Evolutionary conservation across 2,888 invertebrate genomes (phyloP).

Genomic region (Xestia ashworthii): DNA sequence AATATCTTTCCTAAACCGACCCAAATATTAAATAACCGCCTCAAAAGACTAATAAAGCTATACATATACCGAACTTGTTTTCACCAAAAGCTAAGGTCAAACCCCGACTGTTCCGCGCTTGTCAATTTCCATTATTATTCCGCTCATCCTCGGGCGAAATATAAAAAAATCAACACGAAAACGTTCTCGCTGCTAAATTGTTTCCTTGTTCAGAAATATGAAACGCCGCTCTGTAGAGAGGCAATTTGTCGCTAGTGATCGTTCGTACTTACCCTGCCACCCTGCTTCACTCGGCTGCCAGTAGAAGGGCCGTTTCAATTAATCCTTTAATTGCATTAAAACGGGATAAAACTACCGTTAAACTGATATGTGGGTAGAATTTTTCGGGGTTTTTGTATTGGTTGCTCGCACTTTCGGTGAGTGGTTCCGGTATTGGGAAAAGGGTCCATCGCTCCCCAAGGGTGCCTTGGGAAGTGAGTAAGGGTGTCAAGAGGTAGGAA

Average conservation of each 20-base stretch:
- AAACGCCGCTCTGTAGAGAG: slow-evolving; percentile 68
- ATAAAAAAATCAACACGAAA: slow-evolving; percentile 64
- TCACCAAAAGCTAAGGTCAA: slow-evolving; percentile 34
- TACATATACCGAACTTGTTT: slow-evolving; percentile 18
- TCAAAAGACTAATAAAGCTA: slow-evolving; percentile 15
- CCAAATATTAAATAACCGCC: not conserved
- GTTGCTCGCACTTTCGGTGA: slow-evolving; percentile 38
- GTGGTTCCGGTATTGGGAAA: slow-evolving; percentile 29
- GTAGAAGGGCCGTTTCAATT: slow-evolving; percentile 63
- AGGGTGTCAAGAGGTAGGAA: slow-evolving; percentile 42
- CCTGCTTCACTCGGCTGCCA: slow-evolving; percentile 44
- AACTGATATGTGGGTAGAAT: slow-evolving; percentile 14
- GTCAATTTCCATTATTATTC: slow-evolving; percentile 64
- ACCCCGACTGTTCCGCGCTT: slow-evolving; percentile 22
- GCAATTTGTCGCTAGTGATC: slow-evolving; percentile 74
- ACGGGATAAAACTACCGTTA: slow-evolving; percentile 36
- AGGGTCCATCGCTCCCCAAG: slow-evolving; percentile 49
- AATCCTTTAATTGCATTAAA: slow-evolving; percentile 67
- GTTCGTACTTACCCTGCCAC: slow-evolving; percentile 59
- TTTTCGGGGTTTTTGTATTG: slow-evolving; percentile 20
- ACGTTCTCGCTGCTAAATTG: slow-evolving; percentile 67
- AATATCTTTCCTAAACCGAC: not conserved
- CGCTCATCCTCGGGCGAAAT: slow-evolving; percentile 44
- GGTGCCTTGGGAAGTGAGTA: slow-evolving; percentile 32
- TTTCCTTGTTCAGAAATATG: slow-evolving; percentile 72